Percentiles rank a stretch among this genome's conserved stretches.
These are phyloP conservation scores for Drosophila subobscura DNA, from an alignment of 1,140 invertebrate species.

Conservation along the genomic window DNA sequence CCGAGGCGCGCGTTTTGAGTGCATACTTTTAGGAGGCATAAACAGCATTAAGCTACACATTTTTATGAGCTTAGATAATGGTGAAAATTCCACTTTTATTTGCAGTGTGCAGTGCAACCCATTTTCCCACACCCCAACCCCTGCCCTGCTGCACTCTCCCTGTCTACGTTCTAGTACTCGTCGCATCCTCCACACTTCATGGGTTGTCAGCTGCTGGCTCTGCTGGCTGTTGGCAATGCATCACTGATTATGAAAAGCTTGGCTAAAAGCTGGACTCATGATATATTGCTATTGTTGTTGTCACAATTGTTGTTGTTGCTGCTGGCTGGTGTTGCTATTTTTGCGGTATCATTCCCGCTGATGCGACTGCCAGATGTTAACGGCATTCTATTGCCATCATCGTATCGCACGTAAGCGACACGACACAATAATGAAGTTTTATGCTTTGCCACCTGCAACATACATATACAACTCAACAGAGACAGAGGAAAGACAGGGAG, in stretches of 20 bases:
- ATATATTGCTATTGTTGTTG: constrained; percentile 74
- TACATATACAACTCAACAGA: constrained; percentile 7
- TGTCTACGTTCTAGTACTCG: not conserved
- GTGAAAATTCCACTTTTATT: too few species aligned
- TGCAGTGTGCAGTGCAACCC: too few species aligned
- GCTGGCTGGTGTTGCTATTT: constrained; percentile 39
- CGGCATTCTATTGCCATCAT: constrained; percentile 65
- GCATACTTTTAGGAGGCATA: too few species aligned
- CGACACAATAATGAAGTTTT: constrained; percentile 81
- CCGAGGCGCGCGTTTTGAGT: too few species aligned
- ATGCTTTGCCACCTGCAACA: constrained; percentile 77
- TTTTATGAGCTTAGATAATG: too few species aligned
- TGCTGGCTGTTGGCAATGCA: constrained; percentile 75
- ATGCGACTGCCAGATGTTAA: constrained; percentile 53
- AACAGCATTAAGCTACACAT: too few species aligned
- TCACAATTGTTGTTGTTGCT: constrained; percentile 34
- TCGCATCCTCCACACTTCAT: constrained; percentile 17
- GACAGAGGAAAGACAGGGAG: constrained; percentile 8
- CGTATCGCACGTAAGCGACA: constrained; percentile 71
- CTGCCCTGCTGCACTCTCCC: not conserved
- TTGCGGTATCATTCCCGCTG: constrained; percentile 71
- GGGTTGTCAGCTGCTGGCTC: constrained; percentile 53
- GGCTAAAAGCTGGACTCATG: constrained; percentile 78
- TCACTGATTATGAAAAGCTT: constrained; percentile 81
- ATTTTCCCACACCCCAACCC: too few species aligned